phyloP scores from a whole-genome alignment of 2,113 vertebrate species.

The Pelecanus crispus region DNA sequence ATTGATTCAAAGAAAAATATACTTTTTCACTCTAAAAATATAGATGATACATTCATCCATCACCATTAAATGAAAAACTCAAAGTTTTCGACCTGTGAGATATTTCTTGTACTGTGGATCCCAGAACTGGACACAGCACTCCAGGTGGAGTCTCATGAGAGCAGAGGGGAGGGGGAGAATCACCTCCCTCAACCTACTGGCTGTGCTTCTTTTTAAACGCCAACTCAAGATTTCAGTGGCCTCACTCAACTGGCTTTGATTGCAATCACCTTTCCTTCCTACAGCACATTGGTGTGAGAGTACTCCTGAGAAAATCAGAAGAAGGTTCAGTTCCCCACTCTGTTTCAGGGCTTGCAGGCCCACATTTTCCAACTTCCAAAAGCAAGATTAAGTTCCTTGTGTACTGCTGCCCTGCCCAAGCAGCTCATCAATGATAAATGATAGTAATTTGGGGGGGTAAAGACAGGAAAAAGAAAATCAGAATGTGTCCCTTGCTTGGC shows the following conservation, averaged over 20 bases:
- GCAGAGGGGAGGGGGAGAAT: background rate
- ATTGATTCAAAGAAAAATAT: background rate
- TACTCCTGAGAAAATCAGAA: background rate
- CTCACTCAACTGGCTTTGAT: background rate
- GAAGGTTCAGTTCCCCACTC: background rate
- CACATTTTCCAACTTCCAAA: background rate
- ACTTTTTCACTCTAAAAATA: background rate
- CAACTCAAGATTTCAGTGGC: background rate
- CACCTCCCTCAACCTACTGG: background rate
- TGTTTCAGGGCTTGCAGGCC: background rate
- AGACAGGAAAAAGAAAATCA: background rate
- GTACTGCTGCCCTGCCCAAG: background rate
- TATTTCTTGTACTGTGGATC: background rate
- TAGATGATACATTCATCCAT: background rate
- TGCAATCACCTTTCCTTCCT: background rate
- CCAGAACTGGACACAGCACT: background rate
- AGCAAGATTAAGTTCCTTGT: background rate
- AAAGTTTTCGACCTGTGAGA: background rate
- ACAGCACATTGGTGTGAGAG: fast-evolving
- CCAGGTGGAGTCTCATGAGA: background rate
- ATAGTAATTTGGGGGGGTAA: background rate
- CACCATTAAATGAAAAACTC: background rate
- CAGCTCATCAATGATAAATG: no score
- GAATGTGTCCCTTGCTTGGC: background rate
- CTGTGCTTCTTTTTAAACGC: background rate